Evolutionary conservation across 2,888 invertebrate species (phyloP).

Genomic region (Phania funesta): DNA sequence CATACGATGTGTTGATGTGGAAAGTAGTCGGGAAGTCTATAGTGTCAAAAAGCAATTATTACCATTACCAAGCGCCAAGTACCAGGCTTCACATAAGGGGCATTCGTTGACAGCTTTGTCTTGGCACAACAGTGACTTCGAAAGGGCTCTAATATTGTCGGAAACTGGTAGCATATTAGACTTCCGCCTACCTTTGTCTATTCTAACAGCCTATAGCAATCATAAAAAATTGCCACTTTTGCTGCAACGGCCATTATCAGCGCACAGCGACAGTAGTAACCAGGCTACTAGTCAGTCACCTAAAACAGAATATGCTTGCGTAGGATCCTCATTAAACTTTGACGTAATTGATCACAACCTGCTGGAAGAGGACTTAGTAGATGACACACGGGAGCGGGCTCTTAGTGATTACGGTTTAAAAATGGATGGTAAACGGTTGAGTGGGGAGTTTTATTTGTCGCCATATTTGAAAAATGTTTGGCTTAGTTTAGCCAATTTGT

Average conservation of each 20-base stretch:
- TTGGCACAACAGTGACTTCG: conserved; percentile 91
- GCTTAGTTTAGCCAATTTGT: conserved; percentile 81
- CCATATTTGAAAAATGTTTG: conserved; percentile 89
- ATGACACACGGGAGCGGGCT: conserved; percentile 85
- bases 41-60: conserved; percentile 86
- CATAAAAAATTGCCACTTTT: conserved; percentile 76
- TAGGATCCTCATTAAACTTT: conserved; percentile 71
- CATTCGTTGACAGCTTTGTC: conserved; percentile 86
- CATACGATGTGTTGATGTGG: conserved; percentile 88
- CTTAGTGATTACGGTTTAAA: conserved; percentile 87
- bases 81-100: conserved; percentile 73
- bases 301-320: conserved; percentile 68
- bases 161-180: conserved; percentile 76
- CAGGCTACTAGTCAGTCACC: conserved; percentile 51
- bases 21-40: conserved; percentile 87
- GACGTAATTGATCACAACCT: conserved; percentile 73
- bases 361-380: conserved; percentile 73
- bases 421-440: conserved; percentile 88
- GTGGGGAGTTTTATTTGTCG: conserved; percentile 87
- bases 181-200: conserved; percentile 76
- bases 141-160: conserved; percentile 77
- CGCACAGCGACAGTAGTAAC: conserved; percentile 68
- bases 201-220: conserved; percentile 77
- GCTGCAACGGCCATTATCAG: conserved; percentile 73
- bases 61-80: conserved; percentile 75